Base-by-base conservation (phyloP, 2,888 invertebrate species). In the Acrobasis consociella region DNA sequence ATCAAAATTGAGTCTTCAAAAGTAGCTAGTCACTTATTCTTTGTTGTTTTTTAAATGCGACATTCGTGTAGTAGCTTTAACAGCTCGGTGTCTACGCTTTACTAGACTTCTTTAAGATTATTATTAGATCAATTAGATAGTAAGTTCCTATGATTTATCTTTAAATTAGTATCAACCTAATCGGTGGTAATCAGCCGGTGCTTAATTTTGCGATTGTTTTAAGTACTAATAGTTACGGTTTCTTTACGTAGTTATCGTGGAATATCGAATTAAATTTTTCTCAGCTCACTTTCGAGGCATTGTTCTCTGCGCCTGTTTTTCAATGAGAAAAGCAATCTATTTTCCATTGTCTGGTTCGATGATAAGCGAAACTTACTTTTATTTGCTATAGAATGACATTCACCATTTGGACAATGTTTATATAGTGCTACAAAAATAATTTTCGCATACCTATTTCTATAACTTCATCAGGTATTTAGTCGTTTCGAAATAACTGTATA, bases 391-490 rank as follows among this genome's bases (percentile, higher is more conserved):
- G 52, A 63, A 58, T 58, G 76, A 76, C 74, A 78, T 82, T 83
- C 83, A 85, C 87, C 86, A 82, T 76, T 76, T 75, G 78, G 86
- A 85, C 87, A 87, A 86, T 86, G 87, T 86, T 83, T 77, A 49
- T 38, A 68, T 67, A 72, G 68, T 71, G 69, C 72, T 75, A 46
- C 56, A 59, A 64, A 65, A 64, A 65, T 69, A 65, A 70, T 70
- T 71, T 49, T 53, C 49, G 55, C 49, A 62, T 67, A n/a, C n/a
- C n/a, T n/a, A 65, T 65, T 64, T 65, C 38, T 60, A 49, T 38
- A 62, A 58, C 62, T 66, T 62, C 53, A 63, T 60, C 62, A 53
- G 65, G 65, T 64, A 67, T 60, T 62, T 62, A 61, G 65, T 60
- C 65, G 63, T 65, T 63, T 64, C 65, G 65, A 67, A 65, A 42